Base-by-base conservation (phyloP, 1,140 invertebrate species). In the Penaeus japonicus region DNA sequence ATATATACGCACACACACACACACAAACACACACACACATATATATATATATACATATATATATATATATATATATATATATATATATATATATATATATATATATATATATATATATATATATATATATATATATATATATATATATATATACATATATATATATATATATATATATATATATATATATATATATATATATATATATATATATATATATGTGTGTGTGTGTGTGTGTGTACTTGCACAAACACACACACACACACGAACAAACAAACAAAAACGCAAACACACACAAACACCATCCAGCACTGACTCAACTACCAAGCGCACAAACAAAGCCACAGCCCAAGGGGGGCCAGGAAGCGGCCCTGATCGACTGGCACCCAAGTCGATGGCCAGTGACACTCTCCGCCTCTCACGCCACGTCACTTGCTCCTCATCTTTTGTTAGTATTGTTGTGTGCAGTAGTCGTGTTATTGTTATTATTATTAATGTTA, bases 21-120 rank as follows among this genome's bases (percentile, higher is more conserved):
- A 77, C 30, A 77, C 32, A 0, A n/a, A 80, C 15, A 80, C 27
- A 80, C 20, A 80, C 47, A 55, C 57, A 82, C 57, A 82, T 82
- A 82, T 82, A 82, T 82, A 82, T 82, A 82, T 82, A 82, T 82
- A 82, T 82, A 82, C 57, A 82, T 82, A 81, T 81, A 81, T 81
- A 81, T 81, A 81, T 81, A 81, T 81, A 81, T 81, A 81, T 81
- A 81, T 81, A 81, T 81, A 81, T 81, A 81, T 81, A 81, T 81
- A 81, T 81, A 81, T 81, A 81, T 81, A 81, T 81, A 81, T 81
- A 81, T 81, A 81, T 81, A 81, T 81, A 81, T 81, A 55, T 81
- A 81, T 81, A 81, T 81, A 81, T 81, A 81, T 81, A 81, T 81
- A 81, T 81, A 81, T 53, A 81, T 55, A 81, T 55, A 81, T 55